A percentile compares a stretch with the other conserved stretches of the same genome.
phyloP scores from a whole-genome alignment of 2,797 vertebrate genomes.

The Platalea minor region DNA sequence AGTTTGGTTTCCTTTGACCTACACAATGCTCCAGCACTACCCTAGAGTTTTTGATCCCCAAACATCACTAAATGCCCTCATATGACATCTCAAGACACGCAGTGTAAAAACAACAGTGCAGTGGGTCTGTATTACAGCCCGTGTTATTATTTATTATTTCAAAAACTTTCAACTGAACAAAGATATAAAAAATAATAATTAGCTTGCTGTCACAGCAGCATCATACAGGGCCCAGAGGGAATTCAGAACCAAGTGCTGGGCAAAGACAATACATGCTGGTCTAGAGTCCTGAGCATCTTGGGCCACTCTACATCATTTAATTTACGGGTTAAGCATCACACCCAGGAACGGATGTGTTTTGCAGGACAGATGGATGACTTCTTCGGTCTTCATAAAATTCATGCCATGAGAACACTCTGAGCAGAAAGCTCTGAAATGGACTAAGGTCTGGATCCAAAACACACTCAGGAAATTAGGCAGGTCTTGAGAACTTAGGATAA shows the following conservation, averaged over 20 bases:
- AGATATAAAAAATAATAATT: not conserved
- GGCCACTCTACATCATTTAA: not conserved
- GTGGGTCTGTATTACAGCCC: not conserved
- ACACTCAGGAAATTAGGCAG: not conserved
- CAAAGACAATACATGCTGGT: not conserved
- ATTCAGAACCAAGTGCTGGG: not conserved
- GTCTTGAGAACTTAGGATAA: not conserved
- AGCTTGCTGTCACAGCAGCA: not conserved
- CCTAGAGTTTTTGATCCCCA: not conserved
- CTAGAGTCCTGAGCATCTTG: not conserved
- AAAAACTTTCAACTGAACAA: not conserved
- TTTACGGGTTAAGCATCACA: not conserved
- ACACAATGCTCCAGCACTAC: not conserved
- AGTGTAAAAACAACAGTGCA: not conserved
- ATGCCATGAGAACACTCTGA: not conserved
- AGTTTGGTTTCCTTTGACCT: not conserved
- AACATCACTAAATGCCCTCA: not conserved
- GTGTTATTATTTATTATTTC: not conserved
- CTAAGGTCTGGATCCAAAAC: not conserved
- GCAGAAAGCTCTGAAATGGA: not conserved
- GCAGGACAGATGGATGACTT: not conserved
- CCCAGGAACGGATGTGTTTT: not conserved
- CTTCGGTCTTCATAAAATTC: not conserved
- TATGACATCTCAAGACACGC: rapidly evolving
- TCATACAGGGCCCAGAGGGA: not conserved